These are phyloP conservation scores for Ictalurus punctatus DNA, from an alignment of 2,113 vertebrate genomes.

Conservation along the genomic window DNA sequence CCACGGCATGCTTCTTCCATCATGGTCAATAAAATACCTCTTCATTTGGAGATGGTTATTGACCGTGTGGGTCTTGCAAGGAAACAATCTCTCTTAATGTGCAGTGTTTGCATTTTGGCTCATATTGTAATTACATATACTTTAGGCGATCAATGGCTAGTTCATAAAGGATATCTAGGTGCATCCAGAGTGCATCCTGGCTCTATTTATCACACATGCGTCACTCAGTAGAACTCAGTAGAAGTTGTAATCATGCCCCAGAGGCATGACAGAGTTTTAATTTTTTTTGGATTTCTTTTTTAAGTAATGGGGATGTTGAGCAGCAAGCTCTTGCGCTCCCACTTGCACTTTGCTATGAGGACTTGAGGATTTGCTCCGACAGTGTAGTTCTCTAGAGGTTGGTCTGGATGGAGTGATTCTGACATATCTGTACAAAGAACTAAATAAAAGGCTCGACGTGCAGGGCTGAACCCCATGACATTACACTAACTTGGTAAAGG, in stretches of 20 bases:
- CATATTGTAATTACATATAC: slow-evolving; percentile 43
- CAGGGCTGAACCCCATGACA: slow-evolving; percentile 8
- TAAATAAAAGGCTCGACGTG: slow-evolving; percentile 29
- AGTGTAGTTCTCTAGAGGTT: slow-evolving; percentile 59
- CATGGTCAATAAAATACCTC: slow-evolving; percentile 48
- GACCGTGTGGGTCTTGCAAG: slow-evolving; percentile 9
- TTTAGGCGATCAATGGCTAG: slow-evolving; percentile 42
- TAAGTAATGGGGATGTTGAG: slow-evolving; percentile 67
- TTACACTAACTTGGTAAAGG: background rate
- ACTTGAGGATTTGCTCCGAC: slow-evolving; percentile 64
- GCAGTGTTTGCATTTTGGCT: slow-evolving; percentile 40
- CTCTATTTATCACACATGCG: background rate
- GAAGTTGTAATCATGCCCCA: slow-evolving; percentile 33
- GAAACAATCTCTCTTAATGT: slow-evolving; percentile 34
- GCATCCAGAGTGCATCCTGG: background rate
- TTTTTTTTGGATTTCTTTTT: slow-evolving; percentile 45
- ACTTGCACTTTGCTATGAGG: slow-evolving; percentile 64
- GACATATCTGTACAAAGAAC: slow-evolving; percentile 60
- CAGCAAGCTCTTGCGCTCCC: slow-evolving; percentile 59
- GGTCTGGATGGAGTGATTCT: slow-evolving; percentile 60
- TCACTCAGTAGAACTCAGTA: slow-evolving; percentile 2
- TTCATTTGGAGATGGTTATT: slow-evolving; percentile 48
- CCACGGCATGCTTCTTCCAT: slow-evolving; percentile 30
- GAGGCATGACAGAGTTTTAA: slow-evolving; percentile 13
- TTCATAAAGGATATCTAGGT: slow-evolving; percentile 11